A percentile compares a stretch with the other conserved stretches of the same genome.
Conservation (phyloP, 1,140 invertebrate genomes). For the Ostrea edulis region DNA sequence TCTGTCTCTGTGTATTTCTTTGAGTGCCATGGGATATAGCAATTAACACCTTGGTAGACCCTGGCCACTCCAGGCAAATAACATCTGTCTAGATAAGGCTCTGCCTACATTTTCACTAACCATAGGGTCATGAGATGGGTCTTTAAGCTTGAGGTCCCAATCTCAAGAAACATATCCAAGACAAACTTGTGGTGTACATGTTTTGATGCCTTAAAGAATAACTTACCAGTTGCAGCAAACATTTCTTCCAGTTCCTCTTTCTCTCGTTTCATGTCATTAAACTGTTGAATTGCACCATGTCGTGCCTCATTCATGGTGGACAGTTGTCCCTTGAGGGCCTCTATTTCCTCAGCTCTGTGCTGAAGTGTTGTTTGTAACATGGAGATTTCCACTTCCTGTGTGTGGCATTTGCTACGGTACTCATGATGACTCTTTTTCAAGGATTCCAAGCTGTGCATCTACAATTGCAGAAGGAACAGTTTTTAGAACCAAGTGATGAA, state of each 20-base stretch:
- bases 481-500: too few species aligned
- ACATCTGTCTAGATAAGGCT: too few species aligned
- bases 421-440: constrained; percentile 58
- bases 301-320: constrained; percentile 57
- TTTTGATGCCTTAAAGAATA: background rate
- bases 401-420: constrained; percentile 58
- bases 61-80: too few species aligned
- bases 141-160: too few species aligned
- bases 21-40: too few species aligned
- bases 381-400: constrained; percentile 54
- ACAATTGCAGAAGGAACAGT: background rate
- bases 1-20: too few species aligned
- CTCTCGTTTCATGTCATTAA: constrained; percentile 52
- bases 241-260: constrained; percentile 66
- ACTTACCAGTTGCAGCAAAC: constrained; percentile 53
- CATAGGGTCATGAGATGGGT: too few species aligned
- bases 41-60: too few species aligned
- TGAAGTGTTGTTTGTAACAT: constrained; percentile 61
- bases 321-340: constrained; percentile 40
- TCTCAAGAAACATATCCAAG: too few species aligned
- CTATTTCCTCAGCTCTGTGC: constrained; percentile 45
- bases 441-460: constrained; percentile 60
- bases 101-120: too few species aligned
- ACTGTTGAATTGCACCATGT: constrained; percentile 52
- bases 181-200: too few species aligned